Evolutionary conservation across 2,113 vertebrate genomes (phyloP), one percentile per base, ranked within the genome.

Genomic region (Paraplagusia blochii): DNA sequence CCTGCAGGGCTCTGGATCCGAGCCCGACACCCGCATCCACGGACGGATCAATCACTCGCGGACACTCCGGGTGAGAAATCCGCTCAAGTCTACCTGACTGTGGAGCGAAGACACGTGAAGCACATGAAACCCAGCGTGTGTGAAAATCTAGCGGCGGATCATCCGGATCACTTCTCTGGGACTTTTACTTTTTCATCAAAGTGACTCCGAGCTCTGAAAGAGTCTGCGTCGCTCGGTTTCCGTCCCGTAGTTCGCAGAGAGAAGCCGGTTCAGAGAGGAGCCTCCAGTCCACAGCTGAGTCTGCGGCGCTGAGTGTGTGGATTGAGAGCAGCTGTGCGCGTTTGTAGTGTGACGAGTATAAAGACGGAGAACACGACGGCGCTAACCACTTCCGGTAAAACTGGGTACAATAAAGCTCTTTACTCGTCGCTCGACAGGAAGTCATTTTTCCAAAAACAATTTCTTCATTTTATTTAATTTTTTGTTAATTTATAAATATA

Each of bases 21-120:
- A 82, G 53, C 53, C 72, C 58, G 36, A 53, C 65, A 44, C 65
- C 68, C 47, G 70, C 81, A 86, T 87, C 74, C 84, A 75, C 72
- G 45, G 74, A 29, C 22, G 22, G 72, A 45, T 58, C 44, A 67
- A 66, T 55, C 53, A 50, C 74, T 59, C 68, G 49, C 74, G 43
- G 58, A 59, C 53, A 15, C 60, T 53, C 38, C 35, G n/a, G 73
- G 10, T 11, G 13, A 40, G 4, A 13, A 11, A 12, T 11, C 1
- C 1, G 12, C 13, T 40, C 38, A 74, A 78, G 64, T 81, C 80
- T 83, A 75, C 74, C 74, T 87, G 64, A 80, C 81, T 78, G 86
- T 80, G 58, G 84, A 74, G 74, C 86, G 77, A 59, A 84, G 74
- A 70, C 69, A 79, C 80, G 65, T 76, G 44, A 86, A 86, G 58